These are phyloP conservation scores for Heliconius aoede DNA, from an alignment of 2,888 invertebrate species.

Conservation along the genomic window DNA sequence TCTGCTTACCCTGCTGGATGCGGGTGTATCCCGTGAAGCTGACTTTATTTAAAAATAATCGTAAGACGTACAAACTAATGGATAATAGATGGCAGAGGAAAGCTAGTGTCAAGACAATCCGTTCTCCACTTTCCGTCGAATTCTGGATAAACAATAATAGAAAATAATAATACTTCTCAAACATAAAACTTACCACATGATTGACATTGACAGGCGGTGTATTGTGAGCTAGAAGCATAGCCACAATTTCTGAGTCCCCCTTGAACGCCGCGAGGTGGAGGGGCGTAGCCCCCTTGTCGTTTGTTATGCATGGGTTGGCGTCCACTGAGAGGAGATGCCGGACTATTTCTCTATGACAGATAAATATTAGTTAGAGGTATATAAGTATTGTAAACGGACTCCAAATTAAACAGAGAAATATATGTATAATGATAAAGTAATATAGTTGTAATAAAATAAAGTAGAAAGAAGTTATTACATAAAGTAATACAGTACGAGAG, in stretches of 20 bases:
- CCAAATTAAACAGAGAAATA: too few relatives aligned
- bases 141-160: too few relatives aligned
- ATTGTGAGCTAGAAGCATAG: constrained; percentile 91
- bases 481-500: too few relatives aligned
- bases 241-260: constrained; percentile 94
- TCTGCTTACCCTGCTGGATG: too few relatives aligned
- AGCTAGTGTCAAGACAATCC: too few relatives aligned
- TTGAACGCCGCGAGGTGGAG: constrained; percentile 97
- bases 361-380: background rate
- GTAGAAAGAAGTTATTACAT: too few relatives aligned
- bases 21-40: too few relatives aligned
- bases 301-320: constrained; percentile 94
- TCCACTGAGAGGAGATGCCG: constrained; percentile 91
- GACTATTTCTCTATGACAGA: constrained; percentile 89
- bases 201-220: constrained; percentile 93
- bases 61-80: background rate
- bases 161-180: too few relatives aligned
- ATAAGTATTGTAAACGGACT: background rate
- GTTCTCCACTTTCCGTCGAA: background rate
- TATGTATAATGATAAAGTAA: too few relatives aligned
- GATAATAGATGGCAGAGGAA: too few relatives aligned
- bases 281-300: constrained; percentile 95
- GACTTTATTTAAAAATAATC: too few relatives aligned
- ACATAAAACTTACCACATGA: constrained; percentile 85
- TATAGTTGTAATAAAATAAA: too few relatives aligned